These are phyloP conservation scores for Pyrocephalus nanus DNA, from an alignment of 2,797 vertebrate genomes.

Conservation along the genomic window DNA sequence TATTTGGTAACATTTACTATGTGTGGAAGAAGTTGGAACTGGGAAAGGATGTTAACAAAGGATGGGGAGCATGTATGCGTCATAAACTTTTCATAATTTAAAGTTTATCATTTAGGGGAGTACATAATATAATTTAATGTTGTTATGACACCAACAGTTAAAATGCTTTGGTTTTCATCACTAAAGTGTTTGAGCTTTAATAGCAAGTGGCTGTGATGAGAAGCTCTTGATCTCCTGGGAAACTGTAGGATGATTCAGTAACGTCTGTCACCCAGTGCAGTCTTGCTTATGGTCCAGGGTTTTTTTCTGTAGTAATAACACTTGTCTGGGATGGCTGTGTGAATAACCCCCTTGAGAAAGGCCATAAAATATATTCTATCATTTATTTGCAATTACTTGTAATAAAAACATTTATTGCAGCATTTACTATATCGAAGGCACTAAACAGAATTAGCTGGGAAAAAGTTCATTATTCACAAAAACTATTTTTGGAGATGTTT, in stretches of 20 bases:
- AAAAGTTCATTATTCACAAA: background rate
- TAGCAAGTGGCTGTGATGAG: background rate
- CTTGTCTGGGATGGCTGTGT: background rate
- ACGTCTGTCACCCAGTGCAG: background rate
- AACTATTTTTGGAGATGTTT: background rate
- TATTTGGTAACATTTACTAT: background rate
- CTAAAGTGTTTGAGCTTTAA: background rate
- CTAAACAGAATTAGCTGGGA: background rate
- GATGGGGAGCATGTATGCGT: background rate
- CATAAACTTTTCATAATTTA: background rate
- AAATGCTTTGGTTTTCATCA: background rate
- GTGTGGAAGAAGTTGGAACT: background rate
- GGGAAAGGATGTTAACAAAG: background rate
- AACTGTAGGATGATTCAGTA: background rate
- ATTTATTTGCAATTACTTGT: background rate
- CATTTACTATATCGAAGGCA: background rate
- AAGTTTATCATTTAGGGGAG: background rate
- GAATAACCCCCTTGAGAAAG: background rate
- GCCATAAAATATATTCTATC: background rate
- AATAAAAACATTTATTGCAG: background rate
- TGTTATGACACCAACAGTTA: background rate
- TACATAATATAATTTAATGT: background rate
- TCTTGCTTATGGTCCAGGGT: background rate
- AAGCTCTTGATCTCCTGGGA: background rate
- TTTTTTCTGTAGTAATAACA: background rate